Evolutionary conservation across 2,113 vertebrate genomes (phyloP).

Genomic region (Tringa solitaria): DNA sequence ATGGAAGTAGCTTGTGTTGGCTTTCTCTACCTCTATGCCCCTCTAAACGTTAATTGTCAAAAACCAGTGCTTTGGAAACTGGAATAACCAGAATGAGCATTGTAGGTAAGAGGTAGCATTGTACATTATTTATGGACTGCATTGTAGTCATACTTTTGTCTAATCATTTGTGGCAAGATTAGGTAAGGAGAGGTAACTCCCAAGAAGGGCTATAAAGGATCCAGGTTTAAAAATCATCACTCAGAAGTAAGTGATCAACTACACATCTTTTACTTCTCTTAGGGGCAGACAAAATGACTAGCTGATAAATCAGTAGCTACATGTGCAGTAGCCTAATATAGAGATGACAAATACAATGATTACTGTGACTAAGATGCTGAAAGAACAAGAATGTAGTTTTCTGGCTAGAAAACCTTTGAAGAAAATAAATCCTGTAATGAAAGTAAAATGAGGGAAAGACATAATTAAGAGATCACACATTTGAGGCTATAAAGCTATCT

Average conservation of each 20-base stretch:
- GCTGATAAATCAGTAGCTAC: background rate
- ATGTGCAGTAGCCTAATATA: background rate
- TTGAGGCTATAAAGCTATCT: background rate
- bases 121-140: background rate
- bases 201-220: background rate
- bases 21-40: background rate
- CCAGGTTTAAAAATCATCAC: background rate
- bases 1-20: background rate
- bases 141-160: background rate
- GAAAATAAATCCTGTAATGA: background rate
- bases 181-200: background rate
- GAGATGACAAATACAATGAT: background rate
- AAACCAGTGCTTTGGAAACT: background rate
- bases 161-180: background rate
- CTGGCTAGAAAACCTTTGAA: background rate
- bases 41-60: background rate
- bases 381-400: background rate
- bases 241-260: background rate
- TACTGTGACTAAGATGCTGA: background rate
- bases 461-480: background rate
- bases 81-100: background rate
- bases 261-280: background rate
- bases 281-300: accelerated
- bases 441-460: background rate
- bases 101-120: background rate